Percentiles rank a stretch among this genome's conserved stretches.
Conservation (phyloP, 2,888 invertebrate genomes). For the Drosophila anceps region DNA sequence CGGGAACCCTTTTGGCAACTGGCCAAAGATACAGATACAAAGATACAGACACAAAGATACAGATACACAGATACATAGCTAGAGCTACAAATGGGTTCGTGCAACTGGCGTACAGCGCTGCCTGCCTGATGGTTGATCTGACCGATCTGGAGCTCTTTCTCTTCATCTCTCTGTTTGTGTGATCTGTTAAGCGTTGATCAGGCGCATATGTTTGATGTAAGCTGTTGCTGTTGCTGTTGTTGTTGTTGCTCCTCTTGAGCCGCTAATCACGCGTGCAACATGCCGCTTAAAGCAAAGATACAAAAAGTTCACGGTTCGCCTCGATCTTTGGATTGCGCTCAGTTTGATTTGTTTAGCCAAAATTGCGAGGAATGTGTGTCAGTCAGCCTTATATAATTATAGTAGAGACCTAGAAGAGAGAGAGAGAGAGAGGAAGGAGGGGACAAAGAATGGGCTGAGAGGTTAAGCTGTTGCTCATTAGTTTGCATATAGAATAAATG, state of each 20-base stretch:
- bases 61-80: conserved; percentile 16
- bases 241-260: conserved; percentile 33
- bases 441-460: not conserved
- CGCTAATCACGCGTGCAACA: conserved; percentile 78
- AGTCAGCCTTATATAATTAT: conserved; percentile 49
- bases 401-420: not conserved
- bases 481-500: not conserved
- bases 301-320: conserved; percentile 51
- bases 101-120: conserved; percentile 21
- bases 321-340: conserved; percentile 37
- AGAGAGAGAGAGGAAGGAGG: not conserved
- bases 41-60: conserved; percentile 18
- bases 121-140: conserved; percentile 43
- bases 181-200: conserved; percentile 56
- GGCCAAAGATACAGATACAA: conserved; percentile 20
- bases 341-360: conserved; percentile 43
- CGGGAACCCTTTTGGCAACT: conserved; percentile 37
- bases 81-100: conserved; percentile 28
- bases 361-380: conserved; percentile 66
- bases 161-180: conserved; percentile 35
- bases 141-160: conserved; percentile 44
- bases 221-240: conserved; percentile 27
- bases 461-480: not conserved
- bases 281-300: conserved; percentile 65
- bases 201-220: conserved; percentile 78